These are phyloP conservation scores for Grus americana DNA, from an alignment of 2,113 vertebrate species.

Conservation along the genomic window DNA sequence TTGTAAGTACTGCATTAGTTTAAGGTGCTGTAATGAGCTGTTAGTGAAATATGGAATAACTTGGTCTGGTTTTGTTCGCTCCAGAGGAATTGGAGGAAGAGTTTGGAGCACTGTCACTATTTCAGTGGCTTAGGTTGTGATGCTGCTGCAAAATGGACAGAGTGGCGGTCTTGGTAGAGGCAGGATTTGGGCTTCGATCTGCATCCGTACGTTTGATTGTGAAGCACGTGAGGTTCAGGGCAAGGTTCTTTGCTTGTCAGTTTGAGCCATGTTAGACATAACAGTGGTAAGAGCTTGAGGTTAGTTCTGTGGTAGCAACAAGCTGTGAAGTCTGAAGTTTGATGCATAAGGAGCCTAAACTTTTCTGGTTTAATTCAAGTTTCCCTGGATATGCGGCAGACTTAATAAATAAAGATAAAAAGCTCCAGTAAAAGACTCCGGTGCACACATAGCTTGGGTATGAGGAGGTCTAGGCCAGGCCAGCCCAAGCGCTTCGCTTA, in stretches of 20 bases:
- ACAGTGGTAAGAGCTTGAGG: background rate
- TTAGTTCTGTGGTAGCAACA: background rate
- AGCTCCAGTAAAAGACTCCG: background rate
- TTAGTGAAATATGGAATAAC: background rate
- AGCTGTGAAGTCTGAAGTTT: background rate
- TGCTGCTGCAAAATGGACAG: background rate
- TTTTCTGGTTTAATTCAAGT: background rate
- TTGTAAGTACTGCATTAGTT: rapidly evolving
- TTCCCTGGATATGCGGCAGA: background rate
- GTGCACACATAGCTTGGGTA: background rate
- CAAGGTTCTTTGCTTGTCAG: background rate
- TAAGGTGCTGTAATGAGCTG: background rate
- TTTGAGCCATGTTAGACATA: background rate
- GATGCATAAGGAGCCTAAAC: background rate
- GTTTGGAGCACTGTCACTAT: background rate
- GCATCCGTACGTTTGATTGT: rapidly evolving
- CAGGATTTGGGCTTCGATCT: background rate
- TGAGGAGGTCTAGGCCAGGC: background rate
- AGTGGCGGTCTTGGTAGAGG: background rate
- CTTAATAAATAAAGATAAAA: background rate
- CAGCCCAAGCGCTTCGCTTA: background rate
- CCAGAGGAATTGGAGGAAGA: background rate
- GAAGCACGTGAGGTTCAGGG: background rate
- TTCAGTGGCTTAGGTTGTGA: background rate
- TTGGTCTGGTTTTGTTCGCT: background rate